Conservation (phyloP, 2,113 vertebrate species). For the Dasyornis broadbenti region DNA sequence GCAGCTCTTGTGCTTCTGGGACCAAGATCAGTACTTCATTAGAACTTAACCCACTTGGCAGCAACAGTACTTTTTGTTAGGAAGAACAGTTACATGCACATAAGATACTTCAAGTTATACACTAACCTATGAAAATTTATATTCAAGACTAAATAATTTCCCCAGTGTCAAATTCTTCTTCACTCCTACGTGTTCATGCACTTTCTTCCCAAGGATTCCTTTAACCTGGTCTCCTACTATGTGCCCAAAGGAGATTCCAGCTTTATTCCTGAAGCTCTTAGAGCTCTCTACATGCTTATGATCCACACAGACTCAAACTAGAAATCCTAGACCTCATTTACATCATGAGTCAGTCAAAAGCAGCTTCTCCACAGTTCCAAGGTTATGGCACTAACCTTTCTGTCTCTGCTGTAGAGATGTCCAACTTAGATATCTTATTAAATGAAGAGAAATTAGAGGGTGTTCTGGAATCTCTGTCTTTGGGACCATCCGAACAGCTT, state of each 20-base stretch:
- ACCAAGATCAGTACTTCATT: background rate
- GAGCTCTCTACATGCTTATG: background rate
- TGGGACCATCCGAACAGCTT: conserved; percentile 81
- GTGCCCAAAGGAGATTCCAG: background rate
- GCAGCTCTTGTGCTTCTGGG: background rate
- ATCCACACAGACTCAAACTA: background rate
- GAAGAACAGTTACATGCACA: background rate
- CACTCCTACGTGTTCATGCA: background rate
- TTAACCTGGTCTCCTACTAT: background rate
- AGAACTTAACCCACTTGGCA: background rate
- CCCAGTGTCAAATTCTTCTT: background rate
- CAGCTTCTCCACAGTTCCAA: background rate
- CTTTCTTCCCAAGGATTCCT: background rate
- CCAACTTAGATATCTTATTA: conserved; percentile 70
- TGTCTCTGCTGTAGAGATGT: conserved; percentile 58
- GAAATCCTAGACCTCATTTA: background rate
- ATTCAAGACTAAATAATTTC: background rate
- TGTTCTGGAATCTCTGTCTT: conserved; percentile 80
- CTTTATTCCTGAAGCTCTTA: background rate
- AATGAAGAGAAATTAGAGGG: conserved; percentile 74
- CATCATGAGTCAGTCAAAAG: background rate
- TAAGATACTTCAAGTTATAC: background rate
- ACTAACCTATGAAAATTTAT: background rate
- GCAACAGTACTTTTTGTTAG: background rate
- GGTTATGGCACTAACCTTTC: conserved; percentile 69